Base-by-base conservation (phyloP, 2,113 vertebrate species). In the Tamias sibiricus region DNA sequence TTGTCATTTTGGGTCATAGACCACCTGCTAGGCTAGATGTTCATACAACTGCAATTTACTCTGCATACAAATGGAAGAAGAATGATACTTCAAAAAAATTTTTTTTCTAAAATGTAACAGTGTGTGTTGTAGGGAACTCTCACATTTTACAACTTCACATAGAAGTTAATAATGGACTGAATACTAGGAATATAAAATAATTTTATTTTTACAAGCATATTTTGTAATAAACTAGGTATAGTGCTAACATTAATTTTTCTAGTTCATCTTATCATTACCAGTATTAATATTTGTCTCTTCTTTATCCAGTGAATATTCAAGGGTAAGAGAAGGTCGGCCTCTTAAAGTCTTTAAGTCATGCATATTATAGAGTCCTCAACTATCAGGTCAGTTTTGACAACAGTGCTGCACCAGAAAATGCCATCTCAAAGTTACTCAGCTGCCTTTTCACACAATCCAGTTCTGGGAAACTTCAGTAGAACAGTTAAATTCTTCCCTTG, bases 1-100 rank as follows among this genome's bases (percentile, higher is more conserved):
- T 93, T 10, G 0, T 97, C 95, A 95, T 95, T 97, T 96, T 80
- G 85, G 95, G 81, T 92, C 93, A 87, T 74, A 90, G 96, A 94
- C 81, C 90, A 96, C 91, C 93, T 97, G 93, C 81, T 64, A 96
- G 42, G 68, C 40, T 96, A 87, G 94, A 91, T 85, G 59, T 92
- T 97, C 95, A 92, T 68, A 83, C 52, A 95, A 77, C 22, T 69
- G 79, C 83, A 90, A 90, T 94, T 94, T 84, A 37, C 40, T 91
- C 74, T 91, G 96, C 97, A 94, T 89, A 89, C 47, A 97, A 97
- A 95, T 94, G 69, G 35, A 82, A 96, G 54, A 79, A 82, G 71
- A 97, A 82, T 71, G 52, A 91, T 44, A 66, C 28, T 87, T 88
- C 69, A 10, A 47, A 52, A 81, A 3, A 57, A 24, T 3, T 68